Evolutionary conservation across 2,888 invertebrate species (phyloP).

Genomic region (Trachelus troglodyta): DNA sequence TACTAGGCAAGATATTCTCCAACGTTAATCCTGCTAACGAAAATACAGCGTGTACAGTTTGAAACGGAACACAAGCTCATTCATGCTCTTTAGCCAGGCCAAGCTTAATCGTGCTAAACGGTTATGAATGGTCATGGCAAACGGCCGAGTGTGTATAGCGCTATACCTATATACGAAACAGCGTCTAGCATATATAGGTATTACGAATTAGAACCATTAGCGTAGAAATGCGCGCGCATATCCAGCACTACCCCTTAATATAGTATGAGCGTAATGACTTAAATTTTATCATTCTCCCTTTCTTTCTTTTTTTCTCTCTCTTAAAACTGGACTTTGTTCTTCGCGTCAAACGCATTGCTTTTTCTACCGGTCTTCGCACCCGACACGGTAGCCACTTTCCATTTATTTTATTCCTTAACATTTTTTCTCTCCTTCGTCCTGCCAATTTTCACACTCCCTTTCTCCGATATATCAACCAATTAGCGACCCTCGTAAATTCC

Average conservation of each 20-base stretch:
- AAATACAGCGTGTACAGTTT: constrained; percentile 42
- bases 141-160: neutral
- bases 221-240: no score
- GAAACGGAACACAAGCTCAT: constrained; percentile 36
- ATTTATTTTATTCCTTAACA: constrained; percentile 17
- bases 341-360: constrained; percentile 7
- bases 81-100: constrained; percentile 42
- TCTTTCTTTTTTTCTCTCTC: neutral
- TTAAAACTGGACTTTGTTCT: constrained; percentile 1
- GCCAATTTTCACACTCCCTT: neutral
- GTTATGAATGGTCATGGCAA: constrained; percentile 41
- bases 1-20: constrained; percentile 29
- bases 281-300: constrained; percentile 10
- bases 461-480: no score
- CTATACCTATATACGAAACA: no score
- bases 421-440: constrained; percentile 12
- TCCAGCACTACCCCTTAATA: no score
- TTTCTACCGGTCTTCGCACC: neutral
- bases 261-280: no score
- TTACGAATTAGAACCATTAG: no score
- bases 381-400: neutral
- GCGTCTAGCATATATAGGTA: no score
- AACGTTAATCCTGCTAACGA: constrained; percentile 51
- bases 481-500: no score
- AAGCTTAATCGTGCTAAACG: constrained; percentile 50